Base-by-base conservation (phyloP, 2,888 invertebrate species). In the Neria commutata region DNA sequence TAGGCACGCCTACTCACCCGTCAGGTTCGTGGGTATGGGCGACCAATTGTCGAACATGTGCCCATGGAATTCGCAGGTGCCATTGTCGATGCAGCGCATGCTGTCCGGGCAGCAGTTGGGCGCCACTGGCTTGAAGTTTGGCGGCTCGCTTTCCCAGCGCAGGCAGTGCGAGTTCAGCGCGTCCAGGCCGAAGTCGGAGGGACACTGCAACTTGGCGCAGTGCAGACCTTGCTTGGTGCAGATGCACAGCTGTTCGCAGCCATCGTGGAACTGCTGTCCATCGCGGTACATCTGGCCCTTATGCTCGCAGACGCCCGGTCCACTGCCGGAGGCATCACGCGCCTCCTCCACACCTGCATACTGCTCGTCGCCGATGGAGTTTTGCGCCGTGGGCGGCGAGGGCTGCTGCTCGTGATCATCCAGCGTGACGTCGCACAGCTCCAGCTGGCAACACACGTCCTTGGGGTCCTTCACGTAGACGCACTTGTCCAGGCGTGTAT, bases 131-230 rank as follows among this genome's bases (percentile, higher is more conserved):
- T 84, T 83, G 64, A 90, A 89, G 72, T 88, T 83, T 0, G 88
- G 86, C 0, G 92, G 92, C 21, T 88, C 89, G 0, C 91, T 89
- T 61, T 93, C 93, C 95, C 95, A 95, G 65, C 90, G 87, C 8
- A 94, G 84, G 74, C 95, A 95, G 61, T 90, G 87, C 1, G 93
- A 90, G 72, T 94, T 91, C 47, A 94, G 81, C 6, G 93, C 87
- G 74, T 94, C 94, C n/a, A 93, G 83, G 0, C 92, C 94, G 62
- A 92, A 93, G 69, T 90, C 90, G 0, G 91, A 89, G 64, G 95
- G 89, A 70, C 95, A 95, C 63, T 92, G 88, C 24, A 95, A 84
- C 45, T 90, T 89, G 1, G 89, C 87, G 74, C 95, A 95, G 65
- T 91, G 89, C 0, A 88, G 86, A 67, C 89, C 90, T 1, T 84